phyloP scores from a whole-genome alignment of 2,888 invertebrate species.

The Drosophila rellima region DNA sequence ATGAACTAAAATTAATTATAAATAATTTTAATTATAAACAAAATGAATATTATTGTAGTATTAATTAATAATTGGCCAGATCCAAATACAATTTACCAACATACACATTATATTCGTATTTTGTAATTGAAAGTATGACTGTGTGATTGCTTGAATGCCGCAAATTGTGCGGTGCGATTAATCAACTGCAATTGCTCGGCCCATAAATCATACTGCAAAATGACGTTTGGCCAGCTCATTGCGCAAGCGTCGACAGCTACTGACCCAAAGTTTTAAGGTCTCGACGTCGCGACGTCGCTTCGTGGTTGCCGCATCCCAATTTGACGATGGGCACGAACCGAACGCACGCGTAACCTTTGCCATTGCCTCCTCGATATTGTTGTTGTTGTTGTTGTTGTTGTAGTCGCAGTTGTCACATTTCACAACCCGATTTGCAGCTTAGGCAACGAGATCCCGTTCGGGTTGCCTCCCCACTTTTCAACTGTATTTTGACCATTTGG shows the following conservation, averaged over 20 bases:
- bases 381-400: constrained; percentile 16
- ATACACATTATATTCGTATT: not conserved
- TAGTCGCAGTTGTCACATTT: constrained; percentile 51
- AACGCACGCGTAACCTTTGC: constrained; percentile 83
- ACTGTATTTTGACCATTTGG: constrained; percentile 56
- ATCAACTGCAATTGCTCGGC: constrained; percentile 57
- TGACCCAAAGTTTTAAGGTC: constrained; percentile 43
- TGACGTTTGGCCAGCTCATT: constrained; percentile 37
- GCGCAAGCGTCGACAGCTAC: constrained; percentile 71
- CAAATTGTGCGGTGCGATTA: constrained; percentile 55
- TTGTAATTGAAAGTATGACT: constrained; percentile 5
- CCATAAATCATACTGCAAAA: constrained; percentile 63
- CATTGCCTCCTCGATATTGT: constrained; percentile 35
- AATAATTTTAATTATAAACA: too few species aligned
- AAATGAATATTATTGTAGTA: too few species aligned
- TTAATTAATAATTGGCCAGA: too few species aligned
- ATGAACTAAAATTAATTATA: too few species aligned
- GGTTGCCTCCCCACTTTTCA: constrained; percentile 43
- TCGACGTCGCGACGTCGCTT: constrained; percentile 29
- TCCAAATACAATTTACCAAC: too few species aligned
- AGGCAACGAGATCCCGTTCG: constrained; percentile 31
- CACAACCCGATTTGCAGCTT: constrained; percentile 75
- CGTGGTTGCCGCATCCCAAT: constrained; percentile 18
- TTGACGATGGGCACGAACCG: constrained; percentile 77
- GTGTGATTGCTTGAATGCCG: constrained; percentile 36